phyloP scores from a whole-genome alignment of 2,888 invertebrate species.

The Apamea crenata region DNA sequence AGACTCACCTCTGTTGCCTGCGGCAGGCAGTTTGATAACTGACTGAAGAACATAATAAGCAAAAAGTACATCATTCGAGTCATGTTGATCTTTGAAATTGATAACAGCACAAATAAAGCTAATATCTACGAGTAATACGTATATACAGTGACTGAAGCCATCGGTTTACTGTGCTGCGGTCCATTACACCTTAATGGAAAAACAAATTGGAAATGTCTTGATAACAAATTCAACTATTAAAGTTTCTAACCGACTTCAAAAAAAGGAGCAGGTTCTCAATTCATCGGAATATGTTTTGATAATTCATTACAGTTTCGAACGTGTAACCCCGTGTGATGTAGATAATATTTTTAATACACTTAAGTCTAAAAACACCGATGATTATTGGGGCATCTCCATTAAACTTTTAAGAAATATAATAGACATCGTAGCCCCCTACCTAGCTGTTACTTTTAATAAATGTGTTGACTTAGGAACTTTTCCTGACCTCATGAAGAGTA shows the following conservation, averaged over 20 bases:
- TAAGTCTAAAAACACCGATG: too few relatives aligned
- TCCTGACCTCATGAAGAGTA: too few relatives aligned
- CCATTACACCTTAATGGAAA: constrained; percentile 74
- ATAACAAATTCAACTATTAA: constrained; percentile 21
- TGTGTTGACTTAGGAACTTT: too few relatives aligned
- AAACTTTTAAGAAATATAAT: too few relatives aligned
- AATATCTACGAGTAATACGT: constrained; percentile 73
- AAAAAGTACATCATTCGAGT: neutral
- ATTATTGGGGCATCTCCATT: too few relatives aligned
- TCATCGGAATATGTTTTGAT: neutral
- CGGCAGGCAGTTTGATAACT: neutral
- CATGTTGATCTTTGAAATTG: neutral
- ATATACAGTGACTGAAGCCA: neutral
- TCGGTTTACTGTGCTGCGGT: constrained; percentile 70
- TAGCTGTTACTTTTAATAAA: too few relatives aligned
- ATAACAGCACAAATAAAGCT: constrained; percentile 66
- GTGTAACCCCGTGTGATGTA: too few relatives aligned
- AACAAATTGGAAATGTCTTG: constrained; percentile 72
- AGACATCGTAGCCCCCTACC: too few relatives aligned
- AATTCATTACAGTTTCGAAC: too few relatives aligned
- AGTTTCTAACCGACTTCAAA: neutral
- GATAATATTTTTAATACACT: too few relatives aligned
- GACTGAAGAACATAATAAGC: neutral
- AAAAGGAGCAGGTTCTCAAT: neutral
- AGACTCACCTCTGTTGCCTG: neutral